Percentiles rank a stretch among this genome's conserved stretches.
Evolutionary conservation across 2,113 vertebrate species (phyloP).

Genomic region (Festucalex cinctus): DNA sequence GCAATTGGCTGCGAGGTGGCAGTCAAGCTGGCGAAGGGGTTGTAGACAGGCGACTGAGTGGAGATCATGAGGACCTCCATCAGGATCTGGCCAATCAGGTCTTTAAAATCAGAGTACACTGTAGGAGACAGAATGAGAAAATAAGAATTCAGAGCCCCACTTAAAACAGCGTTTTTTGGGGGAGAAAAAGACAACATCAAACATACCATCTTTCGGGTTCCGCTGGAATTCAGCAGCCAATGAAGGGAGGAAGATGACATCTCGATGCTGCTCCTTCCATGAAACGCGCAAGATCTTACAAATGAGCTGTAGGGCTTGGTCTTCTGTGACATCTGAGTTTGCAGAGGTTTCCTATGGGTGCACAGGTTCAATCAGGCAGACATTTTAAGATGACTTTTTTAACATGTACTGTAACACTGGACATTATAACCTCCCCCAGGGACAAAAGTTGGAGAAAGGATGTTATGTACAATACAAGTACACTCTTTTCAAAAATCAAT

Average conservation of each 20-base stretch:
- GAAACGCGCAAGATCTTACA: conserved; percentile 98
- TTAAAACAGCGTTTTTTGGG: not conserved
- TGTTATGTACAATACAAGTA: not conserved
- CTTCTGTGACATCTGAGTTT: conserved; percentile 89
- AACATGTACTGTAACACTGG: too few species aligned
- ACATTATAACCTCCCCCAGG: not conserved
- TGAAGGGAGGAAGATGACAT: conserved; percentile 92
- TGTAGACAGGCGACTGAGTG: conserved; percentile 87
- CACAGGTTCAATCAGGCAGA: not conserved
- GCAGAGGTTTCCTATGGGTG: conserved; percentile 80
- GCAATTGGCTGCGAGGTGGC: conserved; percentile 93
- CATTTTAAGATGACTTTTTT: not conserved
- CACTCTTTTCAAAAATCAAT: not conserved
- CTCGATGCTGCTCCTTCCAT: conserved; percentile 95
- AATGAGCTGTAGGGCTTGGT: conserved; percentile 95
- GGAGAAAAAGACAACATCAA: not conserved
- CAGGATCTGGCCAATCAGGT: conserved; percentile 96
- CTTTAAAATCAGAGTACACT: conserved; percentile 97
- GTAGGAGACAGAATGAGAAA: conserved; percentile 5
- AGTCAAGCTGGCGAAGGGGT: conserved; percentile 95
- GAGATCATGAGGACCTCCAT: conserved; percentile 99
- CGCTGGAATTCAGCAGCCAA: conserved; percentile 92
- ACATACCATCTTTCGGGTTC: conserved; percentile 87
- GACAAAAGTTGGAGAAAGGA: not conserved
- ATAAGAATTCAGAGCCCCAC: not conserved